phyloP scores from a whole-genome alignment of 2,113 vertebrate genomes.

The Aspiorhynchus laticeps region DNA sequence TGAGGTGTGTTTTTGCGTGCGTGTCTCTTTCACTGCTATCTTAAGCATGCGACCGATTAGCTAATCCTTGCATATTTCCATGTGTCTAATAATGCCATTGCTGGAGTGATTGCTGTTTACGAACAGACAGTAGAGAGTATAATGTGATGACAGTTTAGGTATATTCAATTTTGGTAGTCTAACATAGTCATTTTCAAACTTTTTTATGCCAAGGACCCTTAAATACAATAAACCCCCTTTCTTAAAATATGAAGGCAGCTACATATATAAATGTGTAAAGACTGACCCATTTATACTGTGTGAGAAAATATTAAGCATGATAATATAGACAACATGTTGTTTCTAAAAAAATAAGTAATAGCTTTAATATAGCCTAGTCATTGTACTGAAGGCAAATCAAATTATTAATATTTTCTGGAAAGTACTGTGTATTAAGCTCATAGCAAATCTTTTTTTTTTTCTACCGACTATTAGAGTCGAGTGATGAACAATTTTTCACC shows the following conservation, averaged over 20 bases:
- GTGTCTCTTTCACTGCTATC: constrained; percentile 1
- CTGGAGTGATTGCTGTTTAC: neutral
- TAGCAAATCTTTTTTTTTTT: no score
- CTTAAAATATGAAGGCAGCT: no score
- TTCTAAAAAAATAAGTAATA: neutral
- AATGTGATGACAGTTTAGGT: neutral
- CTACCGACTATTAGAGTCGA: no score
- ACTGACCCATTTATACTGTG: neutral
- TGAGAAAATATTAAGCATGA: neutral
- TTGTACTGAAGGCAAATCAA: neutral
- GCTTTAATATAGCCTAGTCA: neutral
- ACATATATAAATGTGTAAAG: neutral
- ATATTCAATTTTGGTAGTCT: no score
- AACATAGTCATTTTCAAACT: neutral
- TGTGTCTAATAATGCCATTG: neutral
- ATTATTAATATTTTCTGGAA: neutral
- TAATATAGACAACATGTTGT: neutral
- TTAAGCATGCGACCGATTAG: constrained; percentile 16
- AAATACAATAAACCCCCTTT: neutral
- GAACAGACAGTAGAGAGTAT: neutral
- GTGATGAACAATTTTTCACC: no score
- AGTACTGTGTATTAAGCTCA: neutral
- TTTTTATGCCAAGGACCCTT: neutral
- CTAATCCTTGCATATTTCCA: neutral
- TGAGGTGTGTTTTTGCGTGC: constrained; percentile 34